A percentile compares a stretch with the other conserved stretches of the same genome.
Evolutionary conservation across 2,797 vertebrate genomes (phyloP).

Genomic region (Carduelis carduelis): DNA sequence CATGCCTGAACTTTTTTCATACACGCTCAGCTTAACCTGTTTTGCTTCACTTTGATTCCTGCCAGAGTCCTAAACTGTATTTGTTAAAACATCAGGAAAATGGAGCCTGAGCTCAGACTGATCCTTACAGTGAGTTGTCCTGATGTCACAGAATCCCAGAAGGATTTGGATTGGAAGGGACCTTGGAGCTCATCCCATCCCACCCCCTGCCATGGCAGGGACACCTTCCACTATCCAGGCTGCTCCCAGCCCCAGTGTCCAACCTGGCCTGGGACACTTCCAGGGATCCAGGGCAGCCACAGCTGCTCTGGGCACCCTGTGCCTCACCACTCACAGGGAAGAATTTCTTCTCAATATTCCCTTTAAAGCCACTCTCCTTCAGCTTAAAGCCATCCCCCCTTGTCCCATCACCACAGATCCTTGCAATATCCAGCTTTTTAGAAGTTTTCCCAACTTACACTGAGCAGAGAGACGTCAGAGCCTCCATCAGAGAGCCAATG

Average conservation of each 20-base stretch:
- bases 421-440: background rate
- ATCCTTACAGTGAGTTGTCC: accelerated
- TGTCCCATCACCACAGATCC: background rate
- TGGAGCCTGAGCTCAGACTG: background rate
- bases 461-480: background rate
- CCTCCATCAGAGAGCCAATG: background rate
- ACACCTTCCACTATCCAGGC: accelerated
- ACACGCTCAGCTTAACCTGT: background rate
- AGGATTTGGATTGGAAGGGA: background rate
- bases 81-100: background rate
- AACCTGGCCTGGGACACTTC: accelerated
- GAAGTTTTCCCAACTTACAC: background rate
- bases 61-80: background rate
- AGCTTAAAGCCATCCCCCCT: too few species aligned
- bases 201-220: background rate
- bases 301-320: background rate
- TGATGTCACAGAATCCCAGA: background rate
- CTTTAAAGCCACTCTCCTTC: background rate
- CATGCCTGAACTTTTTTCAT: background rate
- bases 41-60: background rate
- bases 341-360: background rate
- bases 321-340: background rate
- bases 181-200: background rate
- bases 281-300: background rate
- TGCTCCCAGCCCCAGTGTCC: accelerated